phyloP scores from a whole-genome alignment of 2,113 vertebrate genomes.

The Chroicocephalus ridibundus region DNA sequence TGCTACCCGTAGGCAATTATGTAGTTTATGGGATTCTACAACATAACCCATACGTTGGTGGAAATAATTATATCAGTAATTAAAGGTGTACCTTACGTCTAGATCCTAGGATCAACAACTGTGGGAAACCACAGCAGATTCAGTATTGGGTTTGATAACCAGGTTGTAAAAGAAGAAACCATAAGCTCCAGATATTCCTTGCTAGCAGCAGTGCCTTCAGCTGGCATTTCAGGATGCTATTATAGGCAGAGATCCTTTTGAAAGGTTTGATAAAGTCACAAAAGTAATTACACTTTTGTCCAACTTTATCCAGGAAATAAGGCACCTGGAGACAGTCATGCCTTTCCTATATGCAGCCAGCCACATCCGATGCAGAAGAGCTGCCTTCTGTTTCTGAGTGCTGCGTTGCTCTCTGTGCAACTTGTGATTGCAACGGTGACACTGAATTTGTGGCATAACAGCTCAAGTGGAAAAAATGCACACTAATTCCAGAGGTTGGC shows the following conservation, averaged over 20 bases:
- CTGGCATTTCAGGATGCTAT: background rate
- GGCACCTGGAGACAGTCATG: background rate
- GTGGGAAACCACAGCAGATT: slow-evolving; percentile 16
- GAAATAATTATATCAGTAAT: slow-evolving; percentile 26
- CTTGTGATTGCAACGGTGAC: background rate
- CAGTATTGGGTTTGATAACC: background rate
- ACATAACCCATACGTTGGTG: background rate
- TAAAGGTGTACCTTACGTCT: background rate
- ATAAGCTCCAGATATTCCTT: background rate
- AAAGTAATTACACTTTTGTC: background rate
- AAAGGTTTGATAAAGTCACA: background rate
- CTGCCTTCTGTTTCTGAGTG: background rate
- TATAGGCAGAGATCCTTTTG: background rate
- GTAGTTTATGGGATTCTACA: slow-evolving; percentile 20
- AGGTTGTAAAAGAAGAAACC: background rate
- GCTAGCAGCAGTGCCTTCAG: background rate
- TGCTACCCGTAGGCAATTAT: background rate
- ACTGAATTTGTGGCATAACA: background rate
- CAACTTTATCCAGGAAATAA: background rate
- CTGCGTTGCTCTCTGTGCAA: background rate
- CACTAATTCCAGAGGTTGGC: background rate
- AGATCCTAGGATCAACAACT: background rate
- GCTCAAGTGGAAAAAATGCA: background rate
- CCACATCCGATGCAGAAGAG: background rate
- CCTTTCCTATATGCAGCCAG: background rate